Evolutionary conservation across 2,888 invertebrate genomes (phyloP).

Genomic region (Macrophya annulata): DNA sequence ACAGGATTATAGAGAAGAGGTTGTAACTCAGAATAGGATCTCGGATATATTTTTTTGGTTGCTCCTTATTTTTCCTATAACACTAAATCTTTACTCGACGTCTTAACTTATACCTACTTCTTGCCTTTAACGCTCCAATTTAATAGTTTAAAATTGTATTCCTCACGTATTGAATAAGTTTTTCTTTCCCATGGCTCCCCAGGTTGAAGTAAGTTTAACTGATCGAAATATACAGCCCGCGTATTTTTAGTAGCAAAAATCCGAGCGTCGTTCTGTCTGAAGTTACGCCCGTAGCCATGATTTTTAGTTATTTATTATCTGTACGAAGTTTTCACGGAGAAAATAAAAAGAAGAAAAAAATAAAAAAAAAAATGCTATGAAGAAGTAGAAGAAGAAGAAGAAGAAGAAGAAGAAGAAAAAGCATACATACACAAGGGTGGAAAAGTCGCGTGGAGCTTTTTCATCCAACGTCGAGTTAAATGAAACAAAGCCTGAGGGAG

Average conservation of each 20-base stretch:
- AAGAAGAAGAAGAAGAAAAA: neutral
- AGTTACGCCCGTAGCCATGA: constrained; percentile 19
- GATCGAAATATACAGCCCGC: constrained; percentile 20
- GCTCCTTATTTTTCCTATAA: neutral
- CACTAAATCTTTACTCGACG: neutral
- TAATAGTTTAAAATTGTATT: constrained; percentile 11
- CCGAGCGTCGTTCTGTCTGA: constrained; percentile 29
- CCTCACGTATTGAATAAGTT: constrained; percentile 9
- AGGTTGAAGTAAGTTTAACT: neutral
- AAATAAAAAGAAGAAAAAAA: neutral
- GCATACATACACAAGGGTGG: neutral
- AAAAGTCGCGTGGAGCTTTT: constrained; percentile 39
- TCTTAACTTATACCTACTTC: neutral
- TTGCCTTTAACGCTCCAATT: neutral
- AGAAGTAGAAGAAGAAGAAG: neutral
- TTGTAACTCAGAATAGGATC: neutral
- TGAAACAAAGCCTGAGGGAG: constrained; percentile 51
- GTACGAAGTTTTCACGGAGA: neutral
- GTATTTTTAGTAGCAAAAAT: constrained; percentile 3
- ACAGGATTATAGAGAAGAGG: neutral
- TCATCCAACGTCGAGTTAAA: constrained; percentile 31
- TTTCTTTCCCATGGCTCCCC: neutral
- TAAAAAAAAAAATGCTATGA: neutral
- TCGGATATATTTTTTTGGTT: neutral
- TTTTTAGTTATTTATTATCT: constrained; percentile 38